phyloP scores from a whole-genome alignment of 1,140 invertebrate genomes.

The Paramacrobiotus metropolitanus region DNA sequence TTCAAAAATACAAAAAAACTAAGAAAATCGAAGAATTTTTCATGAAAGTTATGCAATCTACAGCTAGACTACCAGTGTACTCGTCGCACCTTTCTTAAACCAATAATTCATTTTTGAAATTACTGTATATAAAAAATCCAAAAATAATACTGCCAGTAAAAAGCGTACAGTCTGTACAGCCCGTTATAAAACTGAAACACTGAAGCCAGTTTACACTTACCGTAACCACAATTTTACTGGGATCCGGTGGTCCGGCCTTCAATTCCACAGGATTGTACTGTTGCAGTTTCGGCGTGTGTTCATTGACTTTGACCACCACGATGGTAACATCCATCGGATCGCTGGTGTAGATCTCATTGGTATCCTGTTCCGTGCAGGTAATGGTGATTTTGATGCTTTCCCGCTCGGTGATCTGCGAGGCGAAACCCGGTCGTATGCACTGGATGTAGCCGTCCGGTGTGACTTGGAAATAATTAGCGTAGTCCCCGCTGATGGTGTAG shows the following conservation, averaged over 20 bases:
- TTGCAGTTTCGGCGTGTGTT: background rate
- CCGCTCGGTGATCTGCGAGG: background rate
- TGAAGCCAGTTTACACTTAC: no score
- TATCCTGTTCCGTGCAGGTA: background rate
- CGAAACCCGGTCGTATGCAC: background rate
- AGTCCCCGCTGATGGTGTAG: background rate
- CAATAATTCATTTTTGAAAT: no score
- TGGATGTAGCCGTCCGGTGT: conserved; percentile 1
- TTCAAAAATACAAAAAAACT: no score
- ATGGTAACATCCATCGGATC: background rate
- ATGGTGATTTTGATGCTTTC: conserved; percentile 2
- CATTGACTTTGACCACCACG: conserved; percentile 1
- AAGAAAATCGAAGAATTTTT: no score
- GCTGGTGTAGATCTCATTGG: background rate
- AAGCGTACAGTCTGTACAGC: no score
- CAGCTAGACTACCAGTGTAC: no score
- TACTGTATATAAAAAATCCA: no score
- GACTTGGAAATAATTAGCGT: conserved; percentile 2
- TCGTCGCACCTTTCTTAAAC: no score
- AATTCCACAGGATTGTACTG: conserved; percentile 1
- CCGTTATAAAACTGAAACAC: no score
- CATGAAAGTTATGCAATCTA: no score
- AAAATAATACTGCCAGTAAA: no score
- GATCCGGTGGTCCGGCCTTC: background rate
- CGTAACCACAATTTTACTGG: background rate